Conservation (phyloP, 1,140 invertebrate genomes). For the Lerema accius region DNA sequence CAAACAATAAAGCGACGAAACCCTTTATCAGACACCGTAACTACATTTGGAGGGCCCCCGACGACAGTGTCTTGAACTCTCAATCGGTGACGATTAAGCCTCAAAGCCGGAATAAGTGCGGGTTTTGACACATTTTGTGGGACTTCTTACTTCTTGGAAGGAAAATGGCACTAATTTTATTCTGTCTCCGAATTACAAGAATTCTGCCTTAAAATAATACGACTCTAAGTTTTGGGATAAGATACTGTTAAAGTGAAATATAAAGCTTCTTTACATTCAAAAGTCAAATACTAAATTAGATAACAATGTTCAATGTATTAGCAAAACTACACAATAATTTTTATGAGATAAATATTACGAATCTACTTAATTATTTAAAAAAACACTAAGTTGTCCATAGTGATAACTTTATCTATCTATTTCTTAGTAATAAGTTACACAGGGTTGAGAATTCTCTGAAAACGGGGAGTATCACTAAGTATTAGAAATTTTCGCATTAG, state of each 20-base stretch:
- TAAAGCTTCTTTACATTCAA: too few relatives aligned
- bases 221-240: conserved; percentile 9
- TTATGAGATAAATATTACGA: too few relatives aligned
- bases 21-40: conserved; percentile 24
- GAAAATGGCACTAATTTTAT: conserved; percentile 24
- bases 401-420: too few relatives aligned
- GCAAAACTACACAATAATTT: too few relatives aligned
- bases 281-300: too few relatives aligned
- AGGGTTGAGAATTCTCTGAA: too few relatives aligned
- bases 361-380: too few relatives aligned
- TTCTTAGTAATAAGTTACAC: too few relatives aligned
- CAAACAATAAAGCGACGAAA: conserved; percentile 19
- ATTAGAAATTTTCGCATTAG: too few relatives aligned
- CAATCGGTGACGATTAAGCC: conserved; percentile 23
- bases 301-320: too few relatives aligned
- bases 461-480: too few relatives aligned
- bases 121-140: conserved; percentile 25
- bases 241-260: neutral
- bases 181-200: conserved; percentile 6
- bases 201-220: neutral
- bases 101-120: conserved; percentile 29
- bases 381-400: too few relatives aligned
- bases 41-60: conserved; percentile 16
- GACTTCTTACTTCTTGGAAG: conserved; percentile 23
- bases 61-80: conserved; percentile 26